Conservation (phyloP, 2,888 invertebrate species). For the Harmothoe impar region DNA sequence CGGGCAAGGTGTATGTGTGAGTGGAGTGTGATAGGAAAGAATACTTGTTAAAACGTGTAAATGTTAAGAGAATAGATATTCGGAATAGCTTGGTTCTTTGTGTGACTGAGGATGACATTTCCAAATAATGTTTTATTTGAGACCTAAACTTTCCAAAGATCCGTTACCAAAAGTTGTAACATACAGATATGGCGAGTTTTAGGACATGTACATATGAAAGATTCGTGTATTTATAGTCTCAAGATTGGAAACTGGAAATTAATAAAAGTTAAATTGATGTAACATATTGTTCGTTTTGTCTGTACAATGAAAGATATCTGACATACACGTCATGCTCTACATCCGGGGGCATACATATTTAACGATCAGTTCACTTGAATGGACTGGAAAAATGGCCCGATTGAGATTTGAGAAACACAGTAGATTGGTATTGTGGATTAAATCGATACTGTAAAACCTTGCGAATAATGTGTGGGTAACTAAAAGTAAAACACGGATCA, state of each 20-base stretch:
- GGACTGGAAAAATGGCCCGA: too few relatives aligned
- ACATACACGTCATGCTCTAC: too few relatives aligned
- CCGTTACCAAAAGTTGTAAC: not conserved
- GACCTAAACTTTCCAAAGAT: not conserved
- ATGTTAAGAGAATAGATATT: not conserved
- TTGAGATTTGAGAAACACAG: too few relatives aligned
- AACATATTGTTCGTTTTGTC: not conserved
- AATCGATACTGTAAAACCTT: too few relatives aligned
- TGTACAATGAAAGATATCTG: not conserved
- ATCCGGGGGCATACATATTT: too few relatives aligned
- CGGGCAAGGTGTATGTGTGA: slow-evolving; percentile 18
- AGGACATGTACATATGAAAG: slow-evolving; percentile 19
- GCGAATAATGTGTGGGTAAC: too few relatives aligned
- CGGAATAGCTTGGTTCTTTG: not conserved
- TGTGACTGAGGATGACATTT: not conserved
- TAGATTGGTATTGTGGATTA: too few relatives aligned
- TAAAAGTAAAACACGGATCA: too few relatives aligned
- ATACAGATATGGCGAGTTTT: not conserved
- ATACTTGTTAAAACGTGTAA: not conserved
- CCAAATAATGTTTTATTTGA: not conserved
- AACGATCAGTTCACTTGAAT: too few relatives aligned
- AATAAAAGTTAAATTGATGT: not conserved
- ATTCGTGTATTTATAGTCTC: not conserved
- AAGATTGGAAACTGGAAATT: not conserved
- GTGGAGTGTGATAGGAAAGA: not conserved